Evolutionary conservation across 2,113 vertebrate genomes (phyloP), one percentile per base, ranked within the genome.

Genomic region (Poeciliopsis prolifica): DNA sequence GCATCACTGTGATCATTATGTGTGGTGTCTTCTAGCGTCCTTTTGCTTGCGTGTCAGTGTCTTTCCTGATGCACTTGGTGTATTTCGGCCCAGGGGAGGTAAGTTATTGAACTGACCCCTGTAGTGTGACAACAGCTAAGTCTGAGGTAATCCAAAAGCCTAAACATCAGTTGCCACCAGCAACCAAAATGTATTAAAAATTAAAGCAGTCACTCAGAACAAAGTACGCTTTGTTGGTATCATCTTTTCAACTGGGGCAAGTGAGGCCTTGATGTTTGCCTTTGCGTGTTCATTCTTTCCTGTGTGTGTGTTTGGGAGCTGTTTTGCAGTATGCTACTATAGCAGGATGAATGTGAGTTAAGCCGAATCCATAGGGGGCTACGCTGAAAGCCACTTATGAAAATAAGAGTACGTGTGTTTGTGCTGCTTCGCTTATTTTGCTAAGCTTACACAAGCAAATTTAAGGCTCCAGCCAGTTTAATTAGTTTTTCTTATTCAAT

Each of bases 21-120:
- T 24, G 63, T 69, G 61, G 37, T 68, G 63, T 73, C 72, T 17
- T 17, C 51, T 28, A 63, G 58, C 69, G 48, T 72, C 29, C 19
- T 19, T 84, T 82, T 79, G 74, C 79, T 70, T 79, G 63, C 12
- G 5, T 48, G 44, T 48, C 44, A 19, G 78, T 75, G 84, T 90
- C 77, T 85, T 75, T 76, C 64, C 78, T 80, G 70, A 86, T 72
- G 74, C 68, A 68, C 78, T 87, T 82, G 88, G 87, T 75, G 74
- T 82, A 82, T 88, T 83, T 79, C 58, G 66, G 65, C 87, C 84
- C 79, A 64, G 71, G 86, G 87, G 80, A 77, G 71, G 60, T 65
- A 77, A 81, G 83, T 91, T 90, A 92, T 93, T 91, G 88, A 77
- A 86, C 69, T 91, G 88, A 91, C 90, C 90, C 91, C 87, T 87